phyloP scores from a whole-genome alignment of 2,888 invertebrate species.

The Coleophora deauratella region DNA sequence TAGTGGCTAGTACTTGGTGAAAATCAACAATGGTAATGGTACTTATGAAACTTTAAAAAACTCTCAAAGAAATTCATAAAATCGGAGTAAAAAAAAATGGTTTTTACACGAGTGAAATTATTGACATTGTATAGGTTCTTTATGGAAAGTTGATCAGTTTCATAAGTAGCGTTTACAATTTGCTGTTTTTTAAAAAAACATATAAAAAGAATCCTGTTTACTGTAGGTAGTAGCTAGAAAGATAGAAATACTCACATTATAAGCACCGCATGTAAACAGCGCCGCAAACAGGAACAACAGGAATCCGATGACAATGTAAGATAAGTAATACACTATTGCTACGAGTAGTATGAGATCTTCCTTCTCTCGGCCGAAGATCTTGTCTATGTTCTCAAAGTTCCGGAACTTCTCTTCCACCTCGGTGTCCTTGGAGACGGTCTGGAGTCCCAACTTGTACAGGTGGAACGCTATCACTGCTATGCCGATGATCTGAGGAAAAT shows the following conservation, averaged over 20 bases:
- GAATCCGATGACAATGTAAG: slow-evolving; percentile 44
- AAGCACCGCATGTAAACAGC: slow-evolving; percentile 52
- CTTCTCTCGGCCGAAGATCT: slow-evolving; percentile 48
- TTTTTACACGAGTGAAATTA: too few species aligned
- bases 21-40: too few species aligned
- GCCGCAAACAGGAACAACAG: slow-evolving; percentile 46
- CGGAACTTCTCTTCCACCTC: slow-evolving; percentile 42
- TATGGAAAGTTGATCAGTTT: too few species aligned
- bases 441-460: slow-evolving; percentile 46
- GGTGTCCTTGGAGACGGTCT: slow-evolving; percentile 39
- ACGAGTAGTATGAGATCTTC: slow-evolving; percentile 38
- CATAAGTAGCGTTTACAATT: too few species aligned
- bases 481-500: slow-evolving; percentile 23
- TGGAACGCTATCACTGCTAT: slow-evolving; percentile 51
- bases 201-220: too few species aligned
- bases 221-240: background rate
- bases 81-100: too few species aligned
- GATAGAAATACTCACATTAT: slow-evolving; percentile 37
- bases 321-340: slow-evolving; percentile 44
- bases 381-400: slow-evolving; percentile 53
- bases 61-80: too few species aligned
- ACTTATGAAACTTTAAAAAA: too few species aligned
- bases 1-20: too few species aligned
- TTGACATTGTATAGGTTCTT: too few species aligned
- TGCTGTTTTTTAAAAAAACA: too few species aligned